A percentile compares a stretch with the other conserved stretches of the same genome.
These are phyloP conservation scores for Lophochroa leadbeateri DNA, from an alignment of 2,113 vertebrate genomes.

Conservation along the genomic window DNA sequence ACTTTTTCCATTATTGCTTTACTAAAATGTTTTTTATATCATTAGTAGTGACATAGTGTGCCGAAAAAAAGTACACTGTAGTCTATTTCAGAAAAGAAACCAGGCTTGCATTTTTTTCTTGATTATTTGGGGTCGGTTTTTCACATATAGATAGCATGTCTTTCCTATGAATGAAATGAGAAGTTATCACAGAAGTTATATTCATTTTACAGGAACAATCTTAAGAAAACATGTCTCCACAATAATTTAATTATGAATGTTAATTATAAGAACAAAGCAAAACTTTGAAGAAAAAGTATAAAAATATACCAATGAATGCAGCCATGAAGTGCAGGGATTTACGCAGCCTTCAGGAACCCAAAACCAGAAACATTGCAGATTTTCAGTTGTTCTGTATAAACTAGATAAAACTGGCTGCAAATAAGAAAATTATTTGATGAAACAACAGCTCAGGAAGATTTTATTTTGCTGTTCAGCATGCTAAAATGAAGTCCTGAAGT, in stretches of 20 bases:
- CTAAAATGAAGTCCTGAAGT: background rate
- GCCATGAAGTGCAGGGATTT: background rate
- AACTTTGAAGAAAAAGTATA: background rate
- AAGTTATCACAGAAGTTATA: background rate
- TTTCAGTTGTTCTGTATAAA: background rate
- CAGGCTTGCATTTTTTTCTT: background rate
- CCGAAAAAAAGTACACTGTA: fast-evolving
- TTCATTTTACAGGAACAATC: background rate
- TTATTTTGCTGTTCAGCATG: background rate
- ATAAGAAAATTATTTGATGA: background rate
- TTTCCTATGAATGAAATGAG: background rate
- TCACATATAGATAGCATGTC: background rate
- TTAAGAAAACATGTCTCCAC: background rate
- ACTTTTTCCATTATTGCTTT: background rate
- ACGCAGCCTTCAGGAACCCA: fast-evolving
- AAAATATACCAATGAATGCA: background rate
- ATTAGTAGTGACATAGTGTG: background rate
- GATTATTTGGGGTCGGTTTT: background rate
- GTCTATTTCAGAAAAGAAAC: background rate
- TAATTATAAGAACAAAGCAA: background rate
- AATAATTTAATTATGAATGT: background rate
- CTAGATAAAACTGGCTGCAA: background rate
- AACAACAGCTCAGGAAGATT: background rate
- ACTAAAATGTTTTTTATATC: background rate
- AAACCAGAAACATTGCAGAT: background rate